A percentile compares a stretch with the other conserved stretches of the same genome.
These are phyloP conservation scores for Phalacrocorax brasilianus DNA, from an alignment of 2,113 vertebrate species.

Conservation along the genomic window DNA sequence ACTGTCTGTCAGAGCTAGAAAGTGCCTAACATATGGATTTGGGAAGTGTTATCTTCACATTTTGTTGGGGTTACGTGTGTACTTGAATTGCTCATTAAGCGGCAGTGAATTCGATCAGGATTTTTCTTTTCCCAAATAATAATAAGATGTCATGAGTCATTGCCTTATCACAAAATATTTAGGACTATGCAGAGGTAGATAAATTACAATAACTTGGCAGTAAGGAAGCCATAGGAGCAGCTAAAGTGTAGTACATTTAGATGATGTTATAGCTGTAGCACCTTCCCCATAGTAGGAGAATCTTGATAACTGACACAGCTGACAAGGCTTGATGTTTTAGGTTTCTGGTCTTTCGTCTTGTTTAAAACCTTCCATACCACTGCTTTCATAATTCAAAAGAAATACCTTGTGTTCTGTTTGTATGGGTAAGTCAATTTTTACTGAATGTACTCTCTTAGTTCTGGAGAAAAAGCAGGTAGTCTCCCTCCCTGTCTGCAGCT, in stretches of 20 bases:
- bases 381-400: not conserved
- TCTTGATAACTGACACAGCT: not conserved
- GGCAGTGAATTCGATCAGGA: not conserved
- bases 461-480: not conserved
- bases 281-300: not conserved
- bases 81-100: not conserved
- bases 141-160: not conserved
- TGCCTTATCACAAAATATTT: not conserved
- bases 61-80: not conserved
- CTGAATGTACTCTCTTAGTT: not conserved
- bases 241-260: not conserved
- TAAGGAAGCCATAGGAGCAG: slow-evolving; percentile 5
- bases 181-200: not conserved
- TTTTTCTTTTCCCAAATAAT: not conserved
- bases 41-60: slow-evolving; percentile 10
- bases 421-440: not conserved
- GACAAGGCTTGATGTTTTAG: not conserved
- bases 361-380: not conserved
- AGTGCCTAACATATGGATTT: not conserved
- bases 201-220: slow-evolving; percentile 5
- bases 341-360: not conserved
- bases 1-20: slow-evolving; percentile 33
- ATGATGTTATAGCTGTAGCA: not conserved
- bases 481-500: not conserved
- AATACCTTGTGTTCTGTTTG: not conserved